These are phyloP conservation scores for Thamnaconus septentrionalis DNA, from an alignment of 2,113 vertebrate species.

Conservation along the genomic window DNA sequence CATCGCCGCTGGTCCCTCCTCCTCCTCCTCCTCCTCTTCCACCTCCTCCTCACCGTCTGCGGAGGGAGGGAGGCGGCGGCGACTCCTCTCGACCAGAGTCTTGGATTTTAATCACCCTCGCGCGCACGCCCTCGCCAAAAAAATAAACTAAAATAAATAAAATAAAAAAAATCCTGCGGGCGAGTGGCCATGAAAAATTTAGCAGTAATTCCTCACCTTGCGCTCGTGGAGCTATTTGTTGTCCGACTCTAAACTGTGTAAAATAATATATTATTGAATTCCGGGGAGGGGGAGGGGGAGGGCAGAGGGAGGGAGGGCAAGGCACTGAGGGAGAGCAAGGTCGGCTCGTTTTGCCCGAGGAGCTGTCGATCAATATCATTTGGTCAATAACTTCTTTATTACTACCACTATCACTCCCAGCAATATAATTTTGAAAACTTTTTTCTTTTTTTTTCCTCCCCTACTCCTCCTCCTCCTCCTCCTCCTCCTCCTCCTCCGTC, in stretches of 20 bases:
- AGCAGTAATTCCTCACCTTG: constrained; percentile 90
- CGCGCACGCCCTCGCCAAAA: constrained; percentile 66
- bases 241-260: constrained; percentile 95
- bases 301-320: constrained; percentile 84
- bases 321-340: constrained; percentile 94
- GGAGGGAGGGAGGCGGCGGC: constrained; percentile 54
- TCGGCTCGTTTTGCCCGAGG: constrained; percentile 95
- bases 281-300: constrained; percentile 85
- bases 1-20: constrained; percentile 52
- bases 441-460: constrained; percentile 62
- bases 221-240: constrained; percentile 84
- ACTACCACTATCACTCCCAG: constrained; percentile 91
- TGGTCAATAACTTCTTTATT: constrained; percentile 99
- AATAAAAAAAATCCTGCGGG: constrained; percentile 75
- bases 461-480: too few relatives aligned
- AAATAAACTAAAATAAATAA: too few relatives aligned
- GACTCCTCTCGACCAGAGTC: constrained; percentile 71
- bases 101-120: constrained; percentile 77
- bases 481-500: too few relatives aligned
- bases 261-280: constrained; percentile 99
- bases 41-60: constrained; percentile 37
- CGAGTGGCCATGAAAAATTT: constrained; percentile 82
- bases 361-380: constrained; percentile 98
- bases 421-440: constrained; percentile 99
- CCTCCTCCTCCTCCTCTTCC: constrained; percentile 16